These are phyloP conservation scores for Ispidina lecontei DNA, from an alignment of 2,797 vertebrate genomes.

Conservation along the genomic window DNA sequence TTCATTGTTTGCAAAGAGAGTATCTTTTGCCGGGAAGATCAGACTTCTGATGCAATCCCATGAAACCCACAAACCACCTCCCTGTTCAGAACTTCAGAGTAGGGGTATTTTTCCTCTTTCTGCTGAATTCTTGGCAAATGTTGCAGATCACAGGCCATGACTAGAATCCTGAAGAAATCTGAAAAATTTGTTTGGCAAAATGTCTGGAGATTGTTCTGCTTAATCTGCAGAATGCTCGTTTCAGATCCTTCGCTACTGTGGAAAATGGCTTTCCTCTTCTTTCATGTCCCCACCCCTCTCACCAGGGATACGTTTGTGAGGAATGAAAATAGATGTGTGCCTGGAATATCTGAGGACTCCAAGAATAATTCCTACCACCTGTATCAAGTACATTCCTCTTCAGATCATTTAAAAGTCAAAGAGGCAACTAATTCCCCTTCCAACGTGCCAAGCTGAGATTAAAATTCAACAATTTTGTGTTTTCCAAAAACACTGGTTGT, in stretches of 20 bases:
- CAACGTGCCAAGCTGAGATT: neutral
- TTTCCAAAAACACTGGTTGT: neutral
- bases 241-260: neutral
- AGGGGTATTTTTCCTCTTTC: conserved; percentile 37
- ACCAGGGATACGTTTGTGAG: neutral
- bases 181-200: conserved; percentile 57
- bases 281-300: conserved; percentile 27
- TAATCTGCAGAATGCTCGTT: neutral
- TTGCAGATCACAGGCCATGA: conserved; percentile 39
- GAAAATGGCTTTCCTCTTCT: conserved; percentile 52
- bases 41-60: conserved; percentile 69
- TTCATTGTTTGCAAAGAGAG: conserved; percentile 66
- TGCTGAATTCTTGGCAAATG: conserved; percentile 48
- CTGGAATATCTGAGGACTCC: conserved; percentile 32
- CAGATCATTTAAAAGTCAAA: conserved; percentile 28
- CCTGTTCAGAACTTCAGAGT: conserved; percentile 37
- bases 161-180: conserved; percentile 46
- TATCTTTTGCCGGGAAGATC: conserved; percentile 62
- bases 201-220: conserved; percentile 40
- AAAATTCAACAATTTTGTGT: neutral
- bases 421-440: conserved; percentile 27
- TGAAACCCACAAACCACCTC: conserved; percentile 71
- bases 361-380: conserved; percentile 53
- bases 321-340: conserved; percentile 50
- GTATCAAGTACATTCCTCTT: conserved; percentile 30